A percentile compares a stretch with the other conserved stretches of the same genome.
Evolutionary conservation across 2,113 vertebrate species (phyloP).

Genomic region (Pipa parva): DNA sequence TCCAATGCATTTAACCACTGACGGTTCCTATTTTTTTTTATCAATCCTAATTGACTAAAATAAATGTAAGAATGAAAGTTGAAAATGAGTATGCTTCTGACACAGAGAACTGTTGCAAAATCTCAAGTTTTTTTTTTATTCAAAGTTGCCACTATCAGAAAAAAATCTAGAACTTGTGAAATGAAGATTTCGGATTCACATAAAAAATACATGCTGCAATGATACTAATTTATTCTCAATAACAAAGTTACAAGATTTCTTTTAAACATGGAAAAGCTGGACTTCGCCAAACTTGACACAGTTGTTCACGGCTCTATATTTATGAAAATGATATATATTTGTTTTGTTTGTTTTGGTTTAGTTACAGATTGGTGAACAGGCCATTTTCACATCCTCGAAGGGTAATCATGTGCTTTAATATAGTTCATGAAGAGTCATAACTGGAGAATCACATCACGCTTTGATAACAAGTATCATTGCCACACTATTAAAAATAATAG

Average conservation of each 20-base stretch:
- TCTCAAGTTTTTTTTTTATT: constrained; percentile 38
- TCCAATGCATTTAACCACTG: no score
- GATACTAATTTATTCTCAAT: constrained; percentile 34
- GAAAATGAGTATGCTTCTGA: constrained; percentile 12
- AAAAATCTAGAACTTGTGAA: constrained; percentile 39
- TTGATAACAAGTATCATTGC: constrained; percentile 46
- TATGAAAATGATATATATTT: constrained; percentile 3
- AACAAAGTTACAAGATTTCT: constrained; percentile 38
- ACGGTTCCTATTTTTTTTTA: no score
- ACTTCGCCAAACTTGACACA: constrained; percentile 53
- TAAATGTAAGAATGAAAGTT: no score
- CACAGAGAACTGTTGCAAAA: constrained; percentile 39
- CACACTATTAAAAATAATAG: constrained; percentile 69
- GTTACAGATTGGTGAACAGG: not conserved
- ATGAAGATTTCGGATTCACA: constrained; percentile 38
- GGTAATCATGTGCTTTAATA: not conserved
- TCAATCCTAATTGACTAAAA: no score
- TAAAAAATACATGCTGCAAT: constrained; percentile 40
- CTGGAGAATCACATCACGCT: constrained; percentile 22
- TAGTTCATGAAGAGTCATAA: constrained; percentile 4
- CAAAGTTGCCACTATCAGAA: constrained; percentile 42
- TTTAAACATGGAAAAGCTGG: constrained; percentile 28
- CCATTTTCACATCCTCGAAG: not conserved
- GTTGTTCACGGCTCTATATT: constrained; percentile 51
- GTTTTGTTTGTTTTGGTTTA: not conserved